These are phyloP conservation scores for Synanthedon tipuliformis DNA, from an alignment of 2,888 invertebrate genomes.

Conservation along the genomic window DNA sequence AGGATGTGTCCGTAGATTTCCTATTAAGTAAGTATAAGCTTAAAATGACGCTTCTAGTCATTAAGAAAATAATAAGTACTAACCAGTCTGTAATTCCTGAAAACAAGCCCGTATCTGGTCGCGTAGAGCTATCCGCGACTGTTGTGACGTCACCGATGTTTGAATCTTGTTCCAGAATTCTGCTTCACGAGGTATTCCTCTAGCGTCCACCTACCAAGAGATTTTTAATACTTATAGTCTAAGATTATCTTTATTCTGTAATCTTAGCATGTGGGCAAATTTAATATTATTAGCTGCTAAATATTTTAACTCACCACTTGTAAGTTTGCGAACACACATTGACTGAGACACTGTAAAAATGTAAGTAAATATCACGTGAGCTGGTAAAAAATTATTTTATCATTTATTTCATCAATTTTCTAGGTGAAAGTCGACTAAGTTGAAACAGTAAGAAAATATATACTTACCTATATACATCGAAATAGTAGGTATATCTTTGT, in stretches of 20 bases:
- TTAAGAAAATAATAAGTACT: neutral
- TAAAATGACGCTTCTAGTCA: too few species aligned
- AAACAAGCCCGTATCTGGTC: slow-evolving; percentile 58
- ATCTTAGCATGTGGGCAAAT: neutral
- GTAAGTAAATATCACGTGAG: too few species aligned
- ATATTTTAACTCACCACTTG: slow-evolving; percentile 45
- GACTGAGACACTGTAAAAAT: slow-evolving; percentile 58
- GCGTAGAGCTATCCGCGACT: slow-evolving; percentile 39
- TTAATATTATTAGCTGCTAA: too few species aligned
- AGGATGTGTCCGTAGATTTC: neutral
- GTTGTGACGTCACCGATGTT: slow-evolving; percentile 48
- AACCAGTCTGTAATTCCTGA: slow-evolving; percentile 56
- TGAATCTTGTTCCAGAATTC: slow-evolving; percentile 54
- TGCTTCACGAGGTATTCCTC: slow-evolving; percentile 56
- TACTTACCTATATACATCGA: too few species aligned
- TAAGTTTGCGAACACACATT: slow-evolving; percentile 63
- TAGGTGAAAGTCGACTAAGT: too few species aligned
- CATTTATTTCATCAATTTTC: too few species aligned
- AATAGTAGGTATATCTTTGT: too few species aligned
- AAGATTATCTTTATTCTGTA: neutral
- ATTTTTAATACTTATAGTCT: neutral
- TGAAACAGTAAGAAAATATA: too few species aligned
- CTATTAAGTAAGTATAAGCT: neutral
- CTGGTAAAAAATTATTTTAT: too few species aligned
- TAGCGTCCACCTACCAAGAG: slow-evolving; percentile 40